Conservation (phyloP, 23 tunicate genomes). For the Diplosoma virens region DNA sequence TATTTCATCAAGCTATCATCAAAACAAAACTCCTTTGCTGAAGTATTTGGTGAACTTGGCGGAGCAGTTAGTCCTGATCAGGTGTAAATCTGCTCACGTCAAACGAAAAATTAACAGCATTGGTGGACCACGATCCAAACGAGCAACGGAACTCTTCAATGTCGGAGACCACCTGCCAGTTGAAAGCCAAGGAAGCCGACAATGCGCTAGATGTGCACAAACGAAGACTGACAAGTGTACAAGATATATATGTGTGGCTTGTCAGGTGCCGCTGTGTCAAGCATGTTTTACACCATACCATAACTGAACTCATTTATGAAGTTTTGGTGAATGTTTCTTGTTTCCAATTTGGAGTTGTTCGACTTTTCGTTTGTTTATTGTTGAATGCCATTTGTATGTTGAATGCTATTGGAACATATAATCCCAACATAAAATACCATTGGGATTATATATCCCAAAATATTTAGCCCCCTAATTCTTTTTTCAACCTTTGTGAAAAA, state of each 20-base stretch:
- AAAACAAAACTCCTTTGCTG: constrained; percentile 12
- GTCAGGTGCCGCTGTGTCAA: constrained; percentile 26
- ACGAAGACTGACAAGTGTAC: constrained; percentile 12
- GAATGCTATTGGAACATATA: constrained; percentile 8
- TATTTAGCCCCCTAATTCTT: constrained; percentile 3
- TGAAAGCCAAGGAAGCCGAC: constrained; percentile 17
- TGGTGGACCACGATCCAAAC: constrained; percentile 14
- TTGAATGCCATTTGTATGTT: not conserved
- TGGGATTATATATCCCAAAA: constrained; percentile 19
- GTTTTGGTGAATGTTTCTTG: not conserved
- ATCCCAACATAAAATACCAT: constrained; percentile 7
- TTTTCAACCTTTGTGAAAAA: not conserved
- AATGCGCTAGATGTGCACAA: constrained; percentile 21
- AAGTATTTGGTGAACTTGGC: constrained; percentile 11
- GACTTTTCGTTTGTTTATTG: too few species aligned
- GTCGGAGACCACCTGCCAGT: constrained; percentile 16
- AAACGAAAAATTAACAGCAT: constrained; percentile 2
- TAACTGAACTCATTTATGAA: not conserved
- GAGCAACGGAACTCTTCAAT: not conserved
- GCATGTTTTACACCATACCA: constrained; percentile 18
- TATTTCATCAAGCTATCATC: constrained; percentile 6
- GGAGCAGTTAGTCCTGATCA: constrained; percentile 9
- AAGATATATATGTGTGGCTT: not conserved
- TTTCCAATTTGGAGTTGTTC: too few species aligned
- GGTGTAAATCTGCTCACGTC: constrained; percentile 13